A percentile compares a stretch with the other conserved stretches of the same genome.
phyloP scores from a whole-genome alignment of 2,888 invertebrate genomes.

The Pegoplata infirma region DNA sequence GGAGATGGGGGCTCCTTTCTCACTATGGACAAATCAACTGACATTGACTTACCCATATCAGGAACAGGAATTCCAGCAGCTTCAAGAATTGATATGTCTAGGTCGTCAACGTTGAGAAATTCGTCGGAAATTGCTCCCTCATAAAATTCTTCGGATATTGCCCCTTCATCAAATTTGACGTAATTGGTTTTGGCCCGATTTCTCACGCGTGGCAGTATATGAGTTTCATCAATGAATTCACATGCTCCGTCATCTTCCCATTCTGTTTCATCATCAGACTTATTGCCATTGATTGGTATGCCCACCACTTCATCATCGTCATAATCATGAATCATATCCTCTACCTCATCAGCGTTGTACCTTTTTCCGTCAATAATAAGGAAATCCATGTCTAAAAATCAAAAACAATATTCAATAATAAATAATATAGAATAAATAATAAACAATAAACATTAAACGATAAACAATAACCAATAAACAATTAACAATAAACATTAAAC shows the following conservation, averaged over 20 bases:
- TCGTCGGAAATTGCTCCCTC: conserved; percentile 25
- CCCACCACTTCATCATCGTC: conserved; percentile 43
- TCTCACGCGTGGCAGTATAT: conserved; percentile 26
- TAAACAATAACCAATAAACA: no score
- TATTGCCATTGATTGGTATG: conserved; percentile 47
- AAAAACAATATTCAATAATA: no score
- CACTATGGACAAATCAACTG: conserved; percentile 30
- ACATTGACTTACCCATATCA: conserved; percentile 29
- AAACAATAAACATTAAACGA: no score
- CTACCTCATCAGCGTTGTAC: conserved; percentile 49
- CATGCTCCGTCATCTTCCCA: background rate
- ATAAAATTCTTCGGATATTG: no score
- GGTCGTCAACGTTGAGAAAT: conserved; percentile 2
- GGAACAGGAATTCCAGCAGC: conserved; percentile 25
- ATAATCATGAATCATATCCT: conserved; percentile 30
- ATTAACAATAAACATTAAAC: no score
- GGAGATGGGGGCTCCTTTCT: background rate
- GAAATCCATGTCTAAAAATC: conserved; percentile 32
- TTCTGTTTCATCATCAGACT: conserved; percentile 41
- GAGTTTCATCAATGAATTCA: conserved; percentile 46
- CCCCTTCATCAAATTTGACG: no score
- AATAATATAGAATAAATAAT: no score
- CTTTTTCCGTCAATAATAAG: conserved; percentile 45
- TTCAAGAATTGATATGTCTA: conserved; percentile 28
- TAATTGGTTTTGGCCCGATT: no score